Conservation (phyloP, 2,797 vertebrate species). For the Zenarchopterus dispar region DNA sequence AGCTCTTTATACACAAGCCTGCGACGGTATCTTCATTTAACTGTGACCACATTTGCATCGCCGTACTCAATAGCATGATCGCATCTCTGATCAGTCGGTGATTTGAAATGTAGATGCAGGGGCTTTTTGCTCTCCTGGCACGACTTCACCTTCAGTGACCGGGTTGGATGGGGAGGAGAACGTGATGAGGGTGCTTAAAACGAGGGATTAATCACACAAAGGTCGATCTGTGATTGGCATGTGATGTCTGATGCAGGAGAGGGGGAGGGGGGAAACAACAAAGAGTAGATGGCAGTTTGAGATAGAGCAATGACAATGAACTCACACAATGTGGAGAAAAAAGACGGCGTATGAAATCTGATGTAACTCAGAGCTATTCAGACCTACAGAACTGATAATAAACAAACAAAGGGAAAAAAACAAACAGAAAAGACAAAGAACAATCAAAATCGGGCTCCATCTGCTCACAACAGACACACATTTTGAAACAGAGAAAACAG, state of each 20-base stretch:
- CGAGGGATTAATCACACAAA: slow-evolving; percentile 60
- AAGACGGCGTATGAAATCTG: too few species aligned
- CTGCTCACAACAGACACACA: too few species aligned
- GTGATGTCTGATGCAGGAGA: slow-evolving; percentile 16
- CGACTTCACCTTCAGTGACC: slow-evolving; percentile 42
- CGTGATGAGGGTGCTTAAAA: slow-evolving; percentile 44
- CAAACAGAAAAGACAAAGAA: too few species aligned
- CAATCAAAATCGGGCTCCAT: too few species aligned
- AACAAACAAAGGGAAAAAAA: too few species aligned
- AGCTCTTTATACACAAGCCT: slow-evolving; percentile 45
- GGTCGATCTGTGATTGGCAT: slow-evolving; percentile 56
- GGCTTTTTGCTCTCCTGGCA: slow-evolving; percentile 39
- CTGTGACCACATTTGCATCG: slow-evolving; percentile 20
- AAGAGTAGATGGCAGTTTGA: not conserved
- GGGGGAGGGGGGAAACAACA: not conserved
- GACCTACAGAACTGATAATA: too few species aligned
- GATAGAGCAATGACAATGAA: not conserved
- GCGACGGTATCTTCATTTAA: slow-evolving; percentile 58
- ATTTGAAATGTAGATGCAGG: slow-evolving; percentile 58
- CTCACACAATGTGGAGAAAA: not conserved
- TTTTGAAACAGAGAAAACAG: too few species aligned
- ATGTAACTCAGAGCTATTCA: too few species aligned
- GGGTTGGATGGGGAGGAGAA: slow-evolving; percentile 11
- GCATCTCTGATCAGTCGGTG: slow-evolving; percentile 4
- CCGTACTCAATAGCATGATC: slow-evolving; percentile 12